A percentile compares a stretch with the other conserved stretches of the same genome.
These are phyloP conservation scores for Sylvietta virens DNA, from an alignment of 2,113 vertebrate genomes.

Conservation along the genomic window DNA sequence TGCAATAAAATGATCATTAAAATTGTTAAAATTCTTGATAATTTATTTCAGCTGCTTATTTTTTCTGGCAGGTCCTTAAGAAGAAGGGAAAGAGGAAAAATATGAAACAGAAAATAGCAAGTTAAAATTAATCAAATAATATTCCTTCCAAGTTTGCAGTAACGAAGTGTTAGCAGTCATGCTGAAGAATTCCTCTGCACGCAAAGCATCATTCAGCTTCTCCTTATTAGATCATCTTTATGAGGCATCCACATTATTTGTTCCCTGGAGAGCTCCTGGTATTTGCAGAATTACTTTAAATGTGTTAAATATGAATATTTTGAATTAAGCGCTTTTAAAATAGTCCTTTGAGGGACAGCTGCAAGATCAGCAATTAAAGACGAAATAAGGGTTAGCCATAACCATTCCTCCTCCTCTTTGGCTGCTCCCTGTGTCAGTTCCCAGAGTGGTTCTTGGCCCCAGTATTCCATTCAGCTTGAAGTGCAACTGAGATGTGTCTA, in stretches of 20 bases:
- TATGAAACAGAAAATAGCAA: background rate
- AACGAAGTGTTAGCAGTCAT: background rate
- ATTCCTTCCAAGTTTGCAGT: background rate
- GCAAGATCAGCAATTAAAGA: background rate
- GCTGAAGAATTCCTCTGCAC: conserved; percentile 4
- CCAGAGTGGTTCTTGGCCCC: background rate
- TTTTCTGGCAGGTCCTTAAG: background rate
- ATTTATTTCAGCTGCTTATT: background rate
- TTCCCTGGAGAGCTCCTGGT: conserved; percentile 6
- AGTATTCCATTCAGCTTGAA: background rate
- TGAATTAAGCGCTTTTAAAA: background rate
- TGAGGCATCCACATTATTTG: background rate
- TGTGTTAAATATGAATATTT: background rate
- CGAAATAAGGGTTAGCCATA: background rate
- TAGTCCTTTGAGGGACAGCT: background rate
- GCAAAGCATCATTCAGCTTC: background rate
- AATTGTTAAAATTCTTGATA: background rate
- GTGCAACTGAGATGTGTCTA: background rate
- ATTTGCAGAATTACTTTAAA: conserved; percentile 36
- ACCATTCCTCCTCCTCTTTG: background rate
- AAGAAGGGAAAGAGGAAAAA: background rate
- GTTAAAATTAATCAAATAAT: background rate
- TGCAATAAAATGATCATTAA: background rate
- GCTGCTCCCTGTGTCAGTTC: background rate
- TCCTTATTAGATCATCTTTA: conserved; percentile 40